Base-by-base conservation (phyloP, 2,797 vertebrate species). In the Avahi laniger region DNA sequence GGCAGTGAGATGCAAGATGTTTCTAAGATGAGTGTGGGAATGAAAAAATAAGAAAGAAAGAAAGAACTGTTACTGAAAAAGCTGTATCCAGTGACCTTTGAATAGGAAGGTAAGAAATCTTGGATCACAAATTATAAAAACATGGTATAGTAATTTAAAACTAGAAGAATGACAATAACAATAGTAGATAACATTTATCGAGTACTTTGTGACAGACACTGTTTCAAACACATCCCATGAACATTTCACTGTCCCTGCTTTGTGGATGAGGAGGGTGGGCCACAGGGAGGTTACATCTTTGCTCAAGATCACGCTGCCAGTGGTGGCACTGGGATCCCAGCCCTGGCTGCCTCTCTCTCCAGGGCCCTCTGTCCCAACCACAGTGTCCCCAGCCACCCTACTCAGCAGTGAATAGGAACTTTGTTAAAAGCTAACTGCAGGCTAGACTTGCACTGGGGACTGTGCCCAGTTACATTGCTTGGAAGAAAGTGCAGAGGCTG, bases 221-320 rank as follows among this genome's bases (percentile, higher is more conserved):
- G 24, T 61, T 52, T 26, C 41, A 35, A 26, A 52, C 11, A 46
- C 3, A 12, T 41, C 9, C 7, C 75, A 14, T 6, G 41, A 83
- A 43, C 3, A 38, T 28, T 28, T 76, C 63, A 18, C 26, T 70
- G 63, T 26, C 38, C 20, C n/a, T 20, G 3, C 6, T 78, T n/a
- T 18, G 30, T 17, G 9, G 43, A 35, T 2, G 9, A 18, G 69
- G 15, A 93, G 26, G 57, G 35, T 38, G 33, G 69, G 73, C 22
- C 28, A 38, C 11, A 70, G 14, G 72, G n/a, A 87, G 12, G 4
- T 14, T 63, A 15, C 2, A 18, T 7, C 14, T 79, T 6, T 35
- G 17, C 1, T 90, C n/a, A 57, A 14, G 2, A 6, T 22, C 1
- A 4, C 5, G 3, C 28, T 30, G 2, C 48, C 46, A 14, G 10